Evolutionary conservation across 2,888 invertebrate species (phyloP).

Genomic region (Nephrotoma appendiculata): DNA sequence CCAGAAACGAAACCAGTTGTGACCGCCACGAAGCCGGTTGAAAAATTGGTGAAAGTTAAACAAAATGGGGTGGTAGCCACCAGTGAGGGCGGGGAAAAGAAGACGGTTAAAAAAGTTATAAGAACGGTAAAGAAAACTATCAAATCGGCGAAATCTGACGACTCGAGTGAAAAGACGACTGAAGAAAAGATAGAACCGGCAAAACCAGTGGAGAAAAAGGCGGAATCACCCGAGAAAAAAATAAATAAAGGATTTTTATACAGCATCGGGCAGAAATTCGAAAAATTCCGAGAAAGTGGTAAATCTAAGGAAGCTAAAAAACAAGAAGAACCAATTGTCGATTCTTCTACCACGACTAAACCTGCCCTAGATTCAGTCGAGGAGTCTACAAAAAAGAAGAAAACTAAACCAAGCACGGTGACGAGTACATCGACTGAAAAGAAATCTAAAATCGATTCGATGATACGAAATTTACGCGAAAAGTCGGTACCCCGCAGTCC

Average conservation of each 20-base stretch:
- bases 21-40: neutral
- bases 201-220: conserved; percentile 22
- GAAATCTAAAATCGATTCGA: conserved; percentile 36
- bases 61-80: conserved; percentile 8
- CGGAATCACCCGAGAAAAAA: conserved; percentile 40
- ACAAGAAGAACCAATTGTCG: neutral
- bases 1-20: conserved; percentile 16
- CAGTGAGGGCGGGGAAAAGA: neutral
- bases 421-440: conserved; percentile 20
- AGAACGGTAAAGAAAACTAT: conserved; percentile 10
- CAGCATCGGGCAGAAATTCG: conserved; percentile 61
- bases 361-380: neutral
- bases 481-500: conserved; percentile 47
- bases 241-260: conserved; percentile 48
- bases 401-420: conserved; percentile 7
- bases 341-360: neutral
- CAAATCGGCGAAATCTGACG: conserved; percentile 17
- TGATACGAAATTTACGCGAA: conserved; percentile 46
- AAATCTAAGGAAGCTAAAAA: conserved; percentile 30
- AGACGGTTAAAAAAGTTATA: conserved; percentile 18
- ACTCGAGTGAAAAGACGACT: conserved; percentile 4
- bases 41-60: conserved; percentile 18
- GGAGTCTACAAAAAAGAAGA: conserved; percentile 11
- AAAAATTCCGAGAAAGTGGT: conserved; percentile 44
- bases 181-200: conserved; percentile 24